These are phyloP conservation scores for Rosalia funebris DNA, from an alignment of 2,888 invertebrate genomes.

Conservation along the genomic window DNA sequence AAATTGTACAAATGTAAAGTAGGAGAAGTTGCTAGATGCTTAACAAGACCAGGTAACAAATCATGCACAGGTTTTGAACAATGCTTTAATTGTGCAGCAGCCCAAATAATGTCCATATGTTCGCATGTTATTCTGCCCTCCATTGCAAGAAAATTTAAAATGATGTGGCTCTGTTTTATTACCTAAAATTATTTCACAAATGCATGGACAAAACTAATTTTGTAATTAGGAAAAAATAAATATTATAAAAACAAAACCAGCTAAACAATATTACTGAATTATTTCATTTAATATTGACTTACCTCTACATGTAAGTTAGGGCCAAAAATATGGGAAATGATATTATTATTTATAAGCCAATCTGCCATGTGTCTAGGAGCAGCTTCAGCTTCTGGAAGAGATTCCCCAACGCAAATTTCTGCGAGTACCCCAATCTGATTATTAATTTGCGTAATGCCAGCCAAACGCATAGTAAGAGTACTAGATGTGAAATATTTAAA, in stretches of 20 bases:
- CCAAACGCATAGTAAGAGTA: constrained; percentile 91
- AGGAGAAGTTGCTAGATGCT: constrained; percentile 88
- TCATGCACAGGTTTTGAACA: constrained; percentile 95
- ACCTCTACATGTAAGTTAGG: constrained; percentile 97
- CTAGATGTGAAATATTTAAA: constrained; percentile 96
- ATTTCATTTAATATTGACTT: too few species aligned
- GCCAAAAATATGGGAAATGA: constrained; percentile 95
- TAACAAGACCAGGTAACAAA: constrained; percentile 87
- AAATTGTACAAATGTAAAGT: constrained; percentile 89
- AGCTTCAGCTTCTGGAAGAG: constrained; percentile 84
- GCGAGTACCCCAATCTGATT: constrained; percentile 92
- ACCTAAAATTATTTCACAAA: too few species aligned
- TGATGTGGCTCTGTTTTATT: constrained; percentile 94
- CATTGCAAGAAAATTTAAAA: constrained; percentile 91
- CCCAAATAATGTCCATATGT: constrained; percentile 93
- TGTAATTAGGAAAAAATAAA: too few species aligned
- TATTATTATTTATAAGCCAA: constrained; percentile 89
- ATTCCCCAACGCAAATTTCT: constrained; percentile 89
- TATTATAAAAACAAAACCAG: too few species aligned
- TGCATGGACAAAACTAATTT: too few species aligned
- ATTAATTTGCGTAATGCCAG: constrained; percentile 94
- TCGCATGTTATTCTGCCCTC: constrained; percentile 90
- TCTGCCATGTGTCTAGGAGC: constrained; percentile 86
- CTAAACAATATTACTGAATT: too few species aligned
- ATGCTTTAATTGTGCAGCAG: constrained; percentile 93